Evolutionary conservation across 2,888 invertebrate genomes (phyloP).

Genomic region (Diarsia brunnea): DNA sequence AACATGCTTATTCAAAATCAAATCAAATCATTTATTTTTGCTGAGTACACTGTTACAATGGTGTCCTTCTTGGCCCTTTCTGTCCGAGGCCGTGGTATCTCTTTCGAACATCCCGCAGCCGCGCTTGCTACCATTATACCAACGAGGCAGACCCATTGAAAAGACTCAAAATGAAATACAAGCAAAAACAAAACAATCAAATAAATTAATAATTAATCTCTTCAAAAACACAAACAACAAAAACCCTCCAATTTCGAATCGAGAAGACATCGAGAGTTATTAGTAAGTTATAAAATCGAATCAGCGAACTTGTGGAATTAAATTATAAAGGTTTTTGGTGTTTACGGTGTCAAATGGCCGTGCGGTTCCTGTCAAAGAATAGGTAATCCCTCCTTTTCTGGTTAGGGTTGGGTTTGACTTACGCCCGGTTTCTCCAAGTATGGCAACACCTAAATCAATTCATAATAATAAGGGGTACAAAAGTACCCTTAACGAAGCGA

Average conservation of each 20-base stretch:
- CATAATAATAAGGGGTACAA: too few relatives aligned
- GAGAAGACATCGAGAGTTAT: conserved; percentile 60
- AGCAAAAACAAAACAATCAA: neutral
- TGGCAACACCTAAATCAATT: neutral
- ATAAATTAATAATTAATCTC: neutral
- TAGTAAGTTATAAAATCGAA: conserved; percentile 68
- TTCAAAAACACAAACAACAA: conserved; percentile 4
- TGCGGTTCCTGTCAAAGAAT: neutral
- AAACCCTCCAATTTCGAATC: conserved; percentile 38
- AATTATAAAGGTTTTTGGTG: conserved; percentile 76
- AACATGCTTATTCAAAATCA: too few relatives aligned
- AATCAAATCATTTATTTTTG: too few relatives aligned
- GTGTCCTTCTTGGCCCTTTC: too few relatives aligned
- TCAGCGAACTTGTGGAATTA: conserved; percentile 70
- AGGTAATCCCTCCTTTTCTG: neutral
- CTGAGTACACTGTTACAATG: too few relatives aligned
- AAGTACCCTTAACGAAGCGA: too few relatives aligned
- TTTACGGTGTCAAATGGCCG: conserved; percentile 60
- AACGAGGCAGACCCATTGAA: neutral
- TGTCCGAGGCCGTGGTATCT: too few relatives aligned
- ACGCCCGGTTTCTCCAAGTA: neutral
- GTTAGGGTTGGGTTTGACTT: neutral
- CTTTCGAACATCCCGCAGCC: too few relatives aligned
- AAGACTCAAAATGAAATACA: neutral
- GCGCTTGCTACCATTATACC: too few relatives aligned